Evolutionary conservation across 2,888 invertebrate genomes (phyloP).

Genomic region (Tetragnatha montana): DNA sequence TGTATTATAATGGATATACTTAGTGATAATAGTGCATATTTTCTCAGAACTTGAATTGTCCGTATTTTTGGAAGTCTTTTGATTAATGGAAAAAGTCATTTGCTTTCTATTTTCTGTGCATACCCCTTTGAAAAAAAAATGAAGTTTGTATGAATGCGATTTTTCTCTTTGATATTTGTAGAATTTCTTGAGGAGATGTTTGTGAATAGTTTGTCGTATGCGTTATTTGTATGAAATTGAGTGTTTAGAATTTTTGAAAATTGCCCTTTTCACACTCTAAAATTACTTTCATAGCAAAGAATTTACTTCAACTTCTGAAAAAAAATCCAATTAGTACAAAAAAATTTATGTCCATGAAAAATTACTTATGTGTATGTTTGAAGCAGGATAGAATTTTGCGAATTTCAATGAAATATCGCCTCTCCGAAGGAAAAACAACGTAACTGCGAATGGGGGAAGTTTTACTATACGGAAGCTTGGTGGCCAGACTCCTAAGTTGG

Average conservation of each 20-base stretch:
- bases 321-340: too few relatives aligned
- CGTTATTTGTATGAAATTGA: too few relatives aligned
- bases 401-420: too few relatives aligned
- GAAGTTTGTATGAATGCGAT: neutral
- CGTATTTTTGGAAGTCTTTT: constrained; percentile 58
- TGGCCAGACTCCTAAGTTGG: too few relatives aligned
- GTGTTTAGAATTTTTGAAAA: neutral
- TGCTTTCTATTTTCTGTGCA: constrained; percentile 6
- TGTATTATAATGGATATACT: neutral
- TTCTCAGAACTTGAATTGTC: constrained; percentile 38
- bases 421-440: too few relatives aligned
- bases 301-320: too few relatives aligned
- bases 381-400: too few relatives aligned
- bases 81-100: constrained; percentile 48
- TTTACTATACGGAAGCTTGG: too few relatives aligned
- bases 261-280: neutral
- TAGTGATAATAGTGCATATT: constrained; percentile 44
- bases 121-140: neutral
- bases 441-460: too few relatives aligned
- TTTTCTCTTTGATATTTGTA: neutral
- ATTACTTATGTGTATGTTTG: too few relatives aligned
- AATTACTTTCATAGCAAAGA: neutral
- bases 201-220: neutral
- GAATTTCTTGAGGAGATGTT: neutral
- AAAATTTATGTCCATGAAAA: too few relatives aligned